Conservation (phyloP, 2,113 vertebrate genomes). For the Fukomys damarensis region DNA sequence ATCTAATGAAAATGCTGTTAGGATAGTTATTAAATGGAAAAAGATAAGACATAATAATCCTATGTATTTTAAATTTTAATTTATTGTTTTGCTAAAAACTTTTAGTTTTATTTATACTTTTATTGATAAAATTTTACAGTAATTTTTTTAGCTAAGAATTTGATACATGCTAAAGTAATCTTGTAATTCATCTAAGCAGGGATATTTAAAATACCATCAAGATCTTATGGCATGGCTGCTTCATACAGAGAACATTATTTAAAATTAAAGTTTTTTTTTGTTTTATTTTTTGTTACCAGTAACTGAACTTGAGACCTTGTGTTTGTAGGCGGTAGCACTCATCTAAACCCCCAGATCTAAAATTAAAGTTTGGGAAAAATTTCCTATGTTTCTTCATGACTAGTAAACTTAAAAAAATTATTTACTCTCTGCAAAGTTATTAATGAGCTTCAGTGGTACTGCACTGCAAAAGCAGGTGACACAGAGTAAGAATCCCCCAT, state of each 20-base stretch:
- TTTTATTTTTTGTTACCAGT: no score
- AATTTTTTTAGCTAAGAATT: background rate
- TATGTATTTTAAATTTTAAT: background rate
- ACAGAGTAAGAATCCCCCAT: background rate
- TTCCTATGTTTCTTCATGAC: background rate
- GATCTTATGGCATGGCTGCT: background rate
- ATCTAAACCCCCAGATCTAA: no score
- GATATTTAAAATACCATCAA: background rate
- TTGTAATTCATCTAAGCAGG: background rate
- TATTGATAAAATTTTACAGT: background rate
- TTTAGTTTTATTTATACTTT: background rate
- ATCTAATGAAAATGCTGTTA: background rate
- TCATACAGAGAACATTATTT: slow-evolving; percentile 11
- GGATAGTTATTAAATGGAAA: slow-evolving; percentile 17
- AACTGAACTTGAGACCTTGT: no score
- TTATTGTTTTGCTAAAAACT: background rate
- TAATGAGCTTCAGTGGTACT: background rate
- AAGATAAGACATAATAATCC: no score
- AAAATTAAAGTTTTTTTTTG: slow-evolving; percentile 16
- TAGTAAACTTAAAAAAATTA: background rate
- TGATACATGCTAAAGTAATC: background rate
- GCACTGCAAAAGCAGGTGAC: background rate
- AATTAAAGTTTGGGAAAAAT: background rate
- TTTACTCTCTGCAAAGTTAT: background rate
- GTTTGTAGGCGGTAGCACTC: no score